Evolutionary conservation across 2,113 vertebrate species (phyloP), one percentile per base, ranked within the genome.

Genomic region (Hipposideros armiger): DNA sequence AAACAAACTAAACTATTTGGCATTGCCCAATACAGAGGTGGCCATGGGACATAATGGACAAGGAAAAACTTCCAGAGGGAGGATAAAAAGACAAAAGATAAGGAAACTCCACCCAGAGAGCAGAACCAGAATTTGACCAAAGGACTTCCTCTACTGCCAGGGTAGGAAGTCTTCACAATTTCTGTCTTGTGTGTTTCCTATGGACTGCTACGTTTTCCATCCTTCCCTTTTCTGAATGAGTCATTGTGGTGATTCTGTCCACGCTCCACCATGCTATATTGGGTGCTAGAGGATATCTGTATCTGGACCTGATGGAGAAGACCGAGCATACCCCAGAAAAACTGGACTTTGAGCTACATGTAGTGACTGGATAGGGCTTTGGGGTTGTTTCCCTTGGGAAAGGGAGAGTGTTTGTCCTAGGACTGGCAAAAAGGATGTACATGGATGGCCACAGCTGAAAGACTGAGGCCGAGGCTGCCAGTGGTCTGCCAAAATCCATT

Each of bases 291-390:
- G 50, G 17, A 56, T 82, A 87, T 83, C 40, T 14, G 5, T 80
- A 81, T 89, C 19, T 78, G 47, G n/a, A 56, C 80, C 42, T 82
- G 58, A 94, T 56, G 60, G 50, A 83, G 52, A 95, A 94, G 45
- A 82, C 40, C 80, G 45, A 91, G 69, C 17, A 36, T 84, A 84
- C 73, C 7, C 8, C 82, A 76, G 67, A 90, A 47, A 93, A 64
- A 87, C 7, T 86, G 45, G 66, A 66, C 45, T 81, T 73, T 60
- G 50, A 94, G 42, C 30, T 5, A 0, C 15, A 93, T 30, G 2
- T 50, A 81, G n/a, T 64, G 86, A 47, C n/a, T 81, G 30, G 11
- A 64, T 77, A 90, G 28, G 58, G 54, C 45, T 92, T 95, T 90
- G 36, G 22, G 52, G 40, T 73, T 83, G 40, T 73, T 83, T 94